Evolutionary conservation across 2,797 vertebrate genomes (phyloP).

Genomic region (Acanthis flammea): DNA sequence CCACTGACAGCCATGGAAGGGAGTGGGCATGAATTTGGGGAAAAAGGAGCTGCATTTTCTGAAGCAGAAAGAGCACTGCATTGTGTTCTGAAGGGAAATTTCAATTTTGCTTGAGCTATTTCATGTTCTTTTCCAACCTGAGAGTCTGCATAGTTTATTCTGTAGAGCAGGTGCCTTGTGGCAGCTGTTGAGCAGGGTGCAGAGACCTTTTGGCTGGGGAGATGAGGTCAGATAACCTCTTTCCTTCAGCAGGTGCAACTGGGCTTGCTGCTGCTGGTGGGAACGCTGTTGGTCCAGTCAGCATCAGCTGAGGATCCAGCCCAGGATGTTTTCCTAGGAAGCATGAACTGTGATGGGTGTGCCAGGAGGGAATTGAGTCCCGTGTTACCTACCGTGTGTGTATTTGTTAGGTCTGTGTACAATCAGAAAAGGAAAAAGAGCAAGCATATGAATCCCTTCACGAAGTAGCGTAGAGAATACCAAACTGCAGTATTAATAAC

Average conservation of each 20-base stretch:
- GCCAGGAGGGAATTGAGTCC: neutral
- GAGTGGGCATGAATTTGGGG: neutral
- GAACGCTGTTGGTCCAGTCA: neutral
- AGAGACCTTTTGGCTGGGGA: neutral
- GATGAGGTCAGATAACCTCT: conserved; percentile 13
- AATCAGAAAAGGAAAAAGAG: conserved; percentile 62
- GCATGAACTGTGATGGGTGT: neutral
- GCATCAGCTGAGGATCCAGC: neutral
- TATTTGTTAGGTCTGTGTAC: neutral
- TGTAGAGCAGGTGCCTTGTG: neutral
- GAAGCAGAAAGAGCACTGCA: neutral
- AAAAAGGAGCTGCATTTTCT: neutral
- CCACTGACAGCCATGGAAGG: neutral
- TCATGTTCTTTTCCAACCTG: neutral
- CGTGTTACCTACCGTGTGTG: neutral
- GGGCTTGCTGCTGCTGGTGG: neutral
- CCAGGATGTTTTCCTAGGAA: neutral
- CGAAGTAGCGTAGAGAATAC: conserved; percentile 51
- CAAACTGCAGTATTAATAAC: conserved; percentile 73
- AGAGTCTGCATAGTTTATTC: neutral
- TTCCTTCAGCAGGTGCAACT: neutral
- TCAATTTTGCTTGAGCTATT: neutral
- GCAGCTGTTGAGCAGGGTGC: conserved; percentile 11
- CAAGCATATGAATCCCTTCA: conserved; percentile 69
- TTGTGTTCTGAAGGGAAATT: neutral